A percentile compares a stretch with the other conserved stretches of the same genome.
Evolutionary conservation across 2,113 vertebrate species (phyloP).

Genomic region (Columba janthina): DNA sequence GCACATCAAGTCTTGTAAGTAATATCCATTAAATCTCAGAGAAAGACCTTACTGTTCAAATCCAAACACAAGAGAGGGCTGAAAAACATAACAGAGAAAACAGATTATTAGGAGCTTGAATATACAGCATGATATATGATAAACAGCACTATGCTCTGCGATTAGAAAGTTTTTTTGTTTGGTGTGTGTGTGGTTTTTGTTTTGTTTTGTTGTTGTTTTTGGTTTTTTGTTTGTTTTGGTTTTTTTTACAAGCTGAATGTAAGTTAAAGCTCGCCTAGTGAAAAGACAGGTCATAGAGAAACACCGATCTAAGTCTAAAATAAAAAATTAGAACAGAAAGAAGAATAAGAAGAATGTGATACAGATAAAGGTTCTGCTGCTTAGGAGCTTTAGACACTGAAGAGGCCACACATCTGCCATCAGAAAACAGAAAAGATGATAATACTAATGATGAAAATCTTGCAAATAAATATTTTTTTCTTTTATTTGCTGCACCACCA

Average conservation of each 20-base stretch:
- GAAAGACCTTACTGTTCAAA: no score
- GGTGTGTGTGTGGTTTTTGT: no score
- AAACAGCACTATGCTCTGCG: background rate
- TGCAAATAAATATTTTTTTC: background rate
- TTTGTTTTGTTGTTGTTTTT: no score
- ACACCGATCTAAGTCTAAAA: background rate
- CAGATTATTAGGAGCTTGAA: background rate
- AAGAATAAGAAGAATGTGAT: background rate
- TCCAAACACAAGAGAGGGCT: background rate
- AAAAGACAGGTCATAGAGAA: background rate
- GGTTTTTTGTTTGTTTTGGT: no score
- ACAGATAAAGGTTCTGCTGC: background rate
- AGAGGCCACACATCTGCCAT: background rate
- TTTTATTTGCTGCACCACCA: background rate
- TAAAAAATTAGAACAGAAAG: background rate
- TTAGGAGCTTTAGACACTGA: background rate
- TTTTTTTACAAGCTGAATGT: background rate
- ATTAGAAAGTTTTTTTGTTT: background rate
- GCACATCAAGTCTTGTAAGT: no score
- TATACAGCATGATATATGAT: accelerated
- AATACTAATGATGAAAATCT: background rate
- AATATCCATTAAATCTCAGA: no score
- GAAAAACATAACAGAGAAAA: background rate
- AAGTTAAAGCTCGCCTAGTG: background rate
- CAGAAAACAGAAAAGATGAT: background rate